Conservation (phyloP, 2,797 vertebrate genomes). For the Luscinia megarhynchos region DNA sequence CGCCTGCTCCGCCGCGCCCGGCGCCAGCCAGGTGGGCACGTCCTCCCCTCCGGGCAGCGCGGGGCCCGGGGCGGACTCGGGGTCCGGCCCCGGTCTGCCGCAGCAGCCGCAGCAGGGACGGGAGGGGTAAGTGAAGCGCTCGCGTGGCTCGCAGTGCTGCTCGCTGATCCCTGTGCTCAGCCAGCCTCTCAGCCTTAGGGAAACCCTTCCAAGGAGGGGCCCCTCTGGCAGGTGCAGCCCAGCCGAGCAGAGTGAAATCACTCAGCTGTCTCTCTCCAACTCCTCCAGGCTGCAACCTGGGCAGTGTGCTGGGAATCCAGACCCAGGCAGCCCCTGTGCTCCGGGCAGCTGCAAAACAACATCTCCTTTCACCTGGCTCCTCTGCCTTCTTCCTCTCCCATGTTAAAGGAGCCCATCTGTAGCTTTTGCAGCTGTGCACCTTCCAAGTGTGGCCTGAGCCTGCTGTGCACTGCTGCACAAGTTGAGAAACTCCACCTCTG, state of each 20-base stretch:
- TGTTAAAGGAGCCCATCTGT: no score
- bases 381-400: no score
- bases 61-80: conserved; percentile 74
- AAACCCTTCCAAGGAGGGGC: not conserved
- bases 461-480: no score
- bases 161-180: not conserved
- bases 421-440: no score
- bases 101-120: conserved; percentile 79
- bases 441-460: no score
- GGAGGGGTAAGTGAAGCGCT: conserved; percentile 73
- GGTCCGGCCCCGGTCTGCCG: conserved; percentile 74
- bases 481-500: no score
- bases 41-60: conserved; percentile 74
- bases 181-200: not conserved
- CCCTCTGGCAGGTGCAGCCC: not conserved
- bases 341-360: no score
- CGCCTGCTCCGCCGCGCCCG: conserved; percentile 68
- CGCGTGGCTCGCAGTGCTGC: accelerated
- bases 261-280: no score
- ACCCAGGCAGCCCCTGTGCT: no score
- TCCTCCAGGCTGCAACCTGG: no score
- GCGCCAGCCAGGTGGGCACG: conserved; percentile 68
- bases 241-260: not conserved
- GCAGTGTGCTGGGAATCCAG: no score
- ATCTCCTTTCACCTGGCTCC: no score